Percentiles rank a stretch among this genome's conserved stretches.
These are phyloP conservation scores for Cuculus canorus DNA, from an alignment of 2,797 vertebrate species.

Conservation along the genomic window DNA sequence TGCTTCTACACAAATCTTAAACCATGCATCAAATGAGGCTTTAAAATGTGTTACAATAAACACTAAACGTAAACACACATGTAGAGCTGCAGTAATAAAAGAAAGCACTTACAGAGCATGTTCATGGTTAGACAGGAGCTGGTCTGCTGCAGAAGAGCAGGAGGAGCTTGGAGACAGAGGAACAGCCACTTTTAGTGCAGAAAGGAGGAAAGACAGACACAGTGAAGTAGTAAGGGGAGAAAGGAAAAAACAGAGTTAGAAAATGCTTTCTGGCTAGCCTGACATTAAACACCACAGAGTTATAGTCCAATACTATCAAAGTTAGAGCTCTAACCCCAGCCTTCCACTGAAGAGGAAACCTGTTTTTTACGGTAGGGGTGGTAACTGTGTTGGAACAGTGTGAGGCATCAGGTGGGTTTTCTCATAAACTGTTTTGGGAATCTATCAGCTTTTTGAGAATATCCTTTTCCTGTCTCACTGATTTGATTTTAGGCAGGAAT, in stretches of 20 bases:
- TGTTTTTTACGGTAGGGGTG: background rate
- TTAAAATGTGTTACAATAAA: background rate
- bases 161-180: constrained; percentile 93
- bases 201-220: constrained; percentile 64
- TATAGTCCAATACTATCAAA: background rate
- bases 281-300: background rate
- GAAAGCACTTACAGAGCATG: constrained; percentile 77
- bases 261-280: background rate
- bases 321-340: background rate
- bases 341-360: background rate
- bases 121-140: constrained; percentile 90
- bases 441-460: background rate
- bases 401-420: background rate
- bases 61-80: background rate
- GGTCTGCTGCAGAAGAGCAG: constrained; percentile 97
- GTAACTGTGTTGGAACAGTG: background rate
- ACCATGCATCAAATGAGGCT: background rate
- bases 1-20: background rate
- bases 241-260: constrained; percentile 66
- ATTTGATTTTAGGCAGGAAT: background rate
- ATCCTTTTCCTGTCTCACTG: background rate
- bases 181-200: constrained; percentile 87
- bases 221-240: constrained; percentile 43
- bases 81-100: constrained; percentile 52
- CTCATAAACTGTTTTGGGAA: background rate